Evolutionary conservation across 92 coral and sea anemone species (phyloP).

Genomic region (Palythoa caribaeorum): DNA sequence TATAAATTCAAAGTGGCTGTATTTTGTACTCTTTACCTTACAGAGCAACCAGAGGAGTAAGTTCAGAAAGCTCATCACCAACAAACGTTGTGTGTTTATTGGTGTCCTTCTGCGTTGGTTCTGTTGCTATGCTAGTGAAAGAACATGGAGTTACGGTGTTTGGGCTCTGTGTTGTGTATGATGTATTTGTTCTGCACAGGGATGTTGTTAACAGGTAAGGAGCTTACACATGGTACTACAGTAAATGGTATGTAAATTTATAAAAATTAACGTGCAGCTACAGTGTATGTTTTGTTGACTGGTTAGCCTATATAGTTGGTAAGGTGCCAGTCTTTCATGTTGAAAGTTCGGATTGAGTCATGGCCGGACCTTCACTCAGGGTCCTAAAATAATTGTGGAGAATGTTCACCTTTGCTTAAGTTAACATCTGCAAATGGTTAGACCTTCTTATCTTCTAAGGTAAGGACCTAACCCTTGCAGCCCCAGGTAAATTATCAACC

Average conservation of each 20-base stretch:
- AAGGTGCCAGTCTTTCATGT: not conserved
- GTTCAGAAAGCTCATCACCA: not conserved
- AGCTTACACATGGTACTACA: not conserved
- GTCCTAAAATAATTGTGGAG: too few relatives aligned
- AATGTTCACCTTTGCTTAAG: too few relatives aligned
- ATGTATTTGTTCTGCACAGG: conserved; percentile 65
- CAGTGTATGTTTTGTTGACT: too few relatives aligned
- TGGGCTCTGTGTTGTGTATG: conserved; percentile 87
- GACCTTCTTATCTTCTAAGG: too few relatives aligned
- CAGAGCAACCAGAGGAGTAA: conserved; percentile 56
- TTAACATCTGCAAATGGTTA: too few relatives aligned
- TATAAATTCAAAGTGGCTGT: not conserved
- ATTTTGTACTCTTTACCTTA: not conserved
- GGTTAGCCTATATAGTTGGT: not conserved
- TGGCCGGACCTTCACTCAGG: too few relatives aligned
- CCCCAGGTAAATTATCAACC: too few relatives aligned
- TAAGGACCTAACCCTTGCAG: too few relatives aligned
- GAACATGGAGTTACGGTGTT: conserved; percentile 94
- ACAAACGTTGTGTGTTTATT: conserved; percentile 25
- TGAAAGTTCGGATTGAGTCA: too few relatives aligned
- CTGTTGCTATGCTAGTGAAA: conserved; percentile 85
- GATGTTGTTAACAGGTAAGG: conserved; percentile 46
- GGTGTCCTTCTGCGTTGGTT: conserved; percentile 65
- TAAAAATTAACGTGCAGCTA: not conserved
- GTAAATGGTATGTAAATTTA: not conserved